Conservation (phyloP, 2,888 invertebrate genomes). For the Andrena minutula region DNA sequence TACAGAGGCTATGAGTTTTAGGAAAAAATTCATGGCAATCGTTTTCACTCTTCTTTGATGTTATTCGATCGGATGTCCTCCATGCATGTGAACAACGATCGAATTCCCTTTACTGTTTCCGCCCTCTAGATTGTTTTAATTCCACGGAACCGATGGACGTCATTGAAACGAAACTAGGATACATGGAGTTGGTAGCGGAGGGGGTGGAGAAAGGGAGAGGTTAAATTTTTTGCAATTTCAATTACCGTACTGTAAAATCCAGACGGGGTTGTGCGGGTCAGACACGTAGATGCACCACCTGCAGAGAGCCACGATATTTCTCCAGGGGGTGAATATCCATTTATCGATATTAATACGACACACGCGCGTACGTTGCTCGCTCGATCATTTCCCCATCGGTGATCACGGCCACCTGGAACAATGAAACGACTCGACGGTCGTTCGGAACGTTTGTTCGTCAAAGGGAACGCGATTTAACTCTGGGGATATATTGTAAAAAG, state of each 20-base stretch:
- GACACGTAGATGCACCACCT: slow-evolving; percentile 15
- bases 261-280: not conserved
- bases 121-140: slow-evolving; percentile 56
- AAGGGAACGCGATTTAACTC: slow-evolving; percentile 3
- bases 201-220: not conserved
- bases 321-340: slow-evolving; percentile 57
- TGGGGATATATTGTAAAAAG: not conserved
- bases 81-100: slow-evolving; percentile 20
- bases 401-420: slow-evolving; percentile 31
- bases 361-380: not conserved
- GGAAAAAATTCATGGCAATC: slow-evolving; percentile 36
- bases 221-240: slow-evolving; percentile 31
- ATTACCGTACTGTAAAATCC: slow-evolving; percentile 11
- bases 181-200: too few relatives aligned
- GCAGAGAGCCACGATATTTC: slow-evolving; percentile 58
- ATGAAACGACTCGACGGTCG: not conserved
- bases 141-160: slow-evolving; percentile 52
- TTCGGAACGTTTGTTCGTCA: slow-evolving; percentile 17
- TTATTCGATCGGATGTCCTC: slow-evolving; percentile 29
- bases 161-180: slow-evolving; percentile 2
- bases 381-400: slow-evolving; percentile 37
- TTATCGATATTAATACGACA: slow-evolving; percentile 69
- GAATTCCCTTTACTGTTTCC: slow-evolving; percentile 30
- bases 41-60: slow-evolving; percentile 45
- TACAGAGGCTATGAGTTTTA: slow-evolving; percentile 7